phyloP scores from a whole-genome alignment of 2,113 vertebrate species.

The Ammodramus savannarum region DNA sequence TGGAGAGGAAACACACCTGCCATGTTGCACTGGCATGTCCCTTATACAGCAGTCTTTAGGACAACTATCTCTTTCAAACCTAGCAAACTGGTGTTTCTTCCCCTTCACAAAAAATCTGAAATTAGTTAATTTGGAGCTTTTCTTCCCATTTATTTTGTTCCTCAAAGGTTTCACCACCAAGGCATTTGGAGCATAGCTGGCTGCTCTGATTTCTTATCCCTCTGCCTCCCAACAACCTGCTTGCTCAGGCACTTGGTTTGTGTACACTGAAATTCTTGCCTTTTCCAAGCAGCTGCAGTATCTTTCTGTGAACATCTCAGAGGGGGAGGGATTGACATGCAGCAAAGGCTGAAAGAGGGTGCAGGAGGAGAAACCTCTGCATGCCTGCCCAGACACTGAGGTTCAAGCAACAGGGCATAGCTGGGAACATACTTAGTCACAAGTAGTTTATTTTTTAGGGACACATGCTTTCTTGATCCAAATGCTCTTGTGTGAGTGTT shows the following conservation, averaged over 20 bases:
- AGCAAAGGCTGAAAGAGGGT: neutral
- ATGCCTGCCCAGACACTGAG: neutral
- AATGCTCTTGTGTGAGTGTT: neutral
- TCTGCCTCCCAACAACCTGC: neutral
- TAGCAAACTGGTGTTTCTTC: neutral
- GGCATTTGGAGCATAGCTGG: neutral
- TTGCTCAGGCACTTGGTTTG: neutral
- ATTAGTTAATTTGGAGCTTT: neutral
- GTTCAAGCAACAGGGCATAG: neutral
- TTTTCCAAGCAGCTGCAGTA: conserved; percentile 15
- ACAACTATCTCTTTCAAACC: neutral
- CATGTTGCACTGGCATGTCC: neutral
- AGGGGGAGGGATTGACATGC: neutral
- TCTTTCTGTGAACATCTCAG: neutral
- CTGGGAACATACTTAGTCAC: neutral
- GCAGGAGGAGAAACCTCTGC: neutral
- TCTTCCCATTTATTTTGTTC: neutral
- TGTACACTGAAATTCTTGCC: neutral
- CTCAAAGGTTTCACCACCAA: neutral
- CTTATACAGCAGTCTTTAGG: neutral
- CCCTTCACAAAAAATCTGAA: neutral
- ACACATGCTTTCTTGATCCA: neutral
- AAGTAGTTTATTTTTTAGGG: neutral
- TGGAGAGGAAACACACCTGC: neutral
- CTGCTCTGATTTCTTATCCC: neutral